Evolutionary conservation across 2,888 invertebrate genomes (phyloP), one percentile per base, ranked within the genome.

Genomic region (Heliconius cydno): DNA sequence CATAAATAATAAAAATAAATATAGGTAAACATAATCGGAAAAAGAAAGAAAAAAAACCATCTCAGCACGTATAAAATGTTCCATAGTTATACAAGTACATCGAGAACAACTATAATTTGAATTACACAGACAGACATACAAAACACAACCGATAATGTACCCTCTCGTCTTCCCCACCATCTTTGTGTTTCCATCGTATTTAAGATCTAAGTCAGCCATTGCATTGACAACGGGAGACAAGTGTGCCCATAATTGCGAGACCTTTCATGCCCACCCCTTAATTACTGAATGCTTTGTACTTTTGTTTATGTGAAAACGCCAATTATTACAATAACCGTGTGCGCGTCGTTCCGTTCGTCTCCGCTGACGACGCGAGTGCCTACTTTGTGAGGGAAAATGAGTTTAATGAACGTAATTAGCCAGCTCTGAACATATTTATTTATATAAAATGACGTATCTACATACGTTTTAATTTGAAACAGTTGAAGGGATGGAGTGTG

Each of bases 241-340:
- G 83, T 84, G 88, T 87, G 85, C 86, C 85, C 86, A 88, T 92
- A 93, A 93, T 94, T 92, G 92, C 88, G 84, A 82, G 76, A 86
- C 88, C 90, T 92, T 92, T 91, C 90, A 92, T 89, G 88, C 89
- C 87, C 85, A 89, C 93, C 92, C 92, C 89, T 89, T 92, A 92
- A 93, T 94, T 92, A 92, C 89, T 81, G 79, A 75, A 68, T 30
- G 84, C 88, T 91, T 91, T 91, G 91, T 91, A 85, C 88, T 88
- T 87, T 89, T 89, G 90, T 89, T 89, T 88, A 87, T 86, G 86
- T 87, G 87, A 88, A 88, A 89, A 90, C 86, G 90, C 90, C 92
- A 92, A 94, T 94, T 92, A 93, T 92, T 92, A 89, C 89, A 91
- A 92, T 92, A 92, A 92, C 87, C 85, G 87, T 87, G 86, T 86